Conservation (phyloP, 2,113 vertebrate species). For the Saccopteryx leptura region DNA sequence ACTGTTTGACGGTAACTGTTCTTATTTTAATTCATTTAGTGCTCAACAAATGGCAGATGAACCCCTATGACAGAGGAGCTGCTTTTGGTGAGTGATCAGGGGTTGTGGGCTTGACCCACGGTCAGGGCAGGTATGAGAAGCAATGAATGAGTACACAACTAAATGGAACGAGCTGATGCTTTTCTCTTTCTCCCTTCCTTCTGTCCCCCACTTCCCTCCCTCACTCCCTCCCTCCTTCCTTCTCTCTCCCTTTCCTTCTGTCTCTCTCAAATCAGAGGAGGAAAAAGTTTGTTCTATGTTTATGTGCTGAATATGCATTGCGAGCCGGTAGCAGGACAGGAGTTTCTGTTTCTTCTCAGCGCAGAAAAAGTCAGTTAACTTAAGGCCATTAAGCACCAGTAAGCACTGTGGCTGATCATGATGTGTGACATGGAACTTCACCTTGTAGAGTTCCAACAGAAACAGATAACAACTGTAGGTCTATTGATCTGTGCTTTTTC, state of each 20-base stretch:
- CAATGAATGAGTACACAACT: too few relatives aligned
- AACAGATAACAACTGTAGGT: background rate
- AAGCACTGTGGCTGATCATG: background rate
- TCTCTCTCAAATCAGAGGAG: too few relatives aligned
- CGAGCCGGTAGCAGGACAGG: background rate
- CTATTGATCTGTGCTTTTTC: background rate
- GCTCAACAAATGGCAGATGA: slow-evolving; percentile 99
- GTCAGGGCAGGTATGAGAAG: too few relatives aligned
- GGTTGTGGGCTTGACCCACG: too few relatives aligned
- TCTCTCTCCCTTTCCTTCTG: too few relatives aligned
- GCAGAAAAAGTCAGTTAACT: background rate
- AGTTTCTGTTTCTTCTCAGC: background rate
- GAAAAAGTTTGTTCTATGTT: background rate
- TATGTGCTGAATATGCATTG: background rate
- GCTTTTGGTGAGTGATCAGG: slow-evolving; percentile 95
- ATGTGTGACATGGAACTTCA: background rate
- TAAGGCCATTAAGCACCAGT: background rate
- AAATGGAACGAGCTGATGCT: too few relatives aligned
- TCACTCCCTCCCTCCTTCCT: too few relatives aligned
- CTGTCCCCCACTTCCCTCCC: too few relatives aligned
- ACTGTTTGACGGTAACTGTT: slow-evolving; percentile 50
- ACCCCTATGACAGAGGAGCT: slow-evolving; percentile 97
- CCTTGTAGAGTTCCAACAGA: background rate
- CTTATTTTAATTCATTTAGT: slow-evolving; percentile 88
- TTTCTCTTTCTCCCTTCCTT: too few relatives aligned